These are phyloP conservation scores for Coturnix japonica DNA, from an alignment of 2,113 vertebrate genomes.

Conservation along the genomic window DNA sequence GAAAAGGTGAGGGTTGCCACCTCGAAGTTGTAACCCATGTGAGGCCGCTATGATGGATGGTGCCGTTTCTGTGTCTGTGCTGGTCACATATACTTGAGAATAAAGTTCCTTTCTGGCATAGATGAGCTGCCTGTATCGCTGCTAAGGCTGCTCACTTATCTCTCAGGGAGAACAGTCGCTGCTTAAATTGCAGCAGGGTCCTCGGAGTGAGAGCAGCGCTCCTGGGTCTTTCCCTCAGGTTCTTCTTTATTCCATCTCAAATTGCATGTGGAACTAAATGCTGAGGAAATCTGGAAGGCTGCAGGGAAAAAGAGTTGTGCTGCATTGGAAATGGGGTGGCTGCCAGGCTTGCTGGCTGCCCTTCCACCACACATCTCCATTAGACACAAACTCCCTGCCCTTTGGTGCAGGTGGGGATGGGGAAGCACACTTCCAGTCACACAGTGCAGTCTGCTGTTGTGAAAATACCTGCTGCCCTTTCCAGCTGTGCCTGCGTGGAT, in stretches of 20 bases:
- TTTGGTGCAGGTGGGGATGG: accelerated
- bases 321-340: not conserved
- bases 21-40: not conserved
- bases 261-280: not conserved
- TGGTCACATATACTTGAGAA: not conserved
- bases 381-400: not conserved
- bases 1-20: not conserved
- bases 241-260: not conserved
- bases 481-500: not conserved
- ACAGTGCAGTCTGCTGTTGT: not conserved
- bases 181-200: not conserved
- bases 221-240: not conserved
- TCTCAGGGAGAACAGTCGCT: not conserved
- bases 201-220: not conserved
- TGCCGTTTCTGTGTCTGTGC: not conserved
- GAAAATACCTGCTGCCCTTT: not conserved
- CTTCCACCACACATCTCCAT: not conserved
- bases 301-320: not conserved
- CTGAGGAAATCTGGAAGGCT: not conserved
- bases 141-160: not conserved
- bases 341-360: accelerated
- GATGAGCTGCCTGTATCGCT: not conserved
- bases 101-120: not conserved
- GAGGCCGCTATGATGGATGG: not conserved
- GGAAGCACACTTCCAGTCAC: accelerated